Evolutionary conservation across 2,797 vertebrate genomes (phyloP).

Genomic region (Pantherophis vulpinus): DNA sequence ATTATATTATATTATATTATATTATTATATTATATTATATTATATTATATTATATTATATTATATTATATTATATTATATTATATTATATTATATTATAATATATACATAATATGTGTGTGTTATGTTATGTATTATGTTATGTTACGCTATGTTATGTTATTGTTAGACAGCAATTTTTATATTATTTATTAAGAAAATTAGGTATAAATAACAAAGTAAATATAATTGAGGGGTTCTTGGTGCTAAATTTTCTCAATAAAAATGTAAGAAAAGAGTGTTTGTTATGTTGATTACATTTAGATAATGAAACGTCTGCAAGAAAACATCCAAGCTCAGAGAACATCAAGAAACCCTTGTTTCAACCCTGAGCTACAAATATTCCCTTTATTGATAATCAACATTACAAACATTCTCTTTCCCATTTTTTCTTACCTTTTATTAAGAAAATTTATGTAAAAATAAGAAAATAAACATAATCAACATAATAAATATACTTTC

Average conservation of each 20-base stretch:
- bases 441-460: neutral
- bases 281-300: neutral
- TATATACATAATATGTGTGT: no score
- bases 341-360: neutral
- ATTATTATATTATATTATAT: no score
- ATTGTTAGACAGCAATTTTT: neutral
- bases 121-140: no score
- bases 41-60: no score
- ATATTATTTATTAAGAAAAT: no score
- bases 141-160: no score
- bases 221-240: no score
- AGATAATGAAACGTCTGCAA: neutral
- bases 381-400: neutral
- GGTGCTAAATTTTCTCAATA: no score
- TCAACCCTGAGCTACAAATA: neutral
- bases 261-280: no score
- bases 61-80: neutral
- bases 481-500: neutral
- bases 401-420: neutral
- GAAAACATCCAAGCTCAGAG: neutral
- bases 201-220: no score
- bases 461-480: neutral
- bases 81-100: no score
- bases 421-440: neutral
- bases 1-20: neutral